A percentile compares a stretch with the other conserved stretches of the same genome.
Conservation (phyloP, 2,797 vertebrate genomes). For the Typhlichthys subterraneus region DNA sequence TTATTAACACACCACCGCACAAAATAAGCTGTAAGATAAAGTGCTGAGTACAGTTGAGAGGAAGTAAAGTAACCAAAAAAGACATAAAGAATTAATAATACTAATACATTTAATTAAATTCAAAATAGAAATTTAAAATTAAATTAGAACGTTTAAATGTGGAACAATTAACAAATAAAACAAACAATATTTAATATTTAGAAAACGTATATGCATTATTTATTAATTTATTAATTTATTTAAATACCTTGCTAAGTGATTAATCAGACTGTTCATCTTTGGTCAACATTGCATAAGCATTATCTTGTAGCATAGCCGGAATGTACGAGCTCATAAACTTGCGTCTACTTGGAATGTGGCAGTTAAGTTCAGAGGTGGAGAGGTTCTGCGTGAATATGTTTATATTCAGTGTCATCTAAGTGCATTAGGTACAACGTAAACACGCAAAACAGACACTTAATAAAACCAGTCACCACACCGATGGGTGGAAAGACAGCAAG, state of each 20-base stretch:
- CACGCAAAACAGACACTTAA: constrained; percentile 67
- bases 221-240: too few species aligned
- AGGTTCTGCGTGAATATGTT: constrained; percentile 75
- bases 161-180: constrained; percentile 63
- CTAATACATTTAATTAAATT: too few species aligned
- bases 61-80: constrained; percentile 5
- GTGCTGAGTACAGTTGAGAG: constrained; percentile 11
- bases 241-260: too few species aligned
- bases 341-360: constrained; percentile 61
- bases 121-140: too few species aligned
- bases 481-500: constrained; percentile 35
- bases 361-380: constrained; percentile 61
- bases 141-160: too few species aligned
- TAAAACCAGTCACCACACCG: constrained; percentile 56
- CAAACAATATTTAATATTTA: constrained; percentile 21
- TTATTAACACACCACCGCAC: constrained; percentile 42
- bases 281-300: constrained; percentile 33
- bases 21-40: constrained; percentile 9
- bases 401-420: constrained; percentile 71
- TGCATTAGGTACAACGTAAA: constrained; percentile 76
- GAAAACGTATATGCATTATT: constrained; percentile 28
- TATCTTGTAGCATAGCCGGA: constrained; percentile 54
- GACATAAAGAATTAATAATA: too few species aligned
- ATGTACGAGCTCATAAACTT: constrained; percentile 57
- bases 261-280: background rate